Base-by-base conservation (phyloP, 2,113 vertebrate species). In the Colaptes auratus region DNA sequence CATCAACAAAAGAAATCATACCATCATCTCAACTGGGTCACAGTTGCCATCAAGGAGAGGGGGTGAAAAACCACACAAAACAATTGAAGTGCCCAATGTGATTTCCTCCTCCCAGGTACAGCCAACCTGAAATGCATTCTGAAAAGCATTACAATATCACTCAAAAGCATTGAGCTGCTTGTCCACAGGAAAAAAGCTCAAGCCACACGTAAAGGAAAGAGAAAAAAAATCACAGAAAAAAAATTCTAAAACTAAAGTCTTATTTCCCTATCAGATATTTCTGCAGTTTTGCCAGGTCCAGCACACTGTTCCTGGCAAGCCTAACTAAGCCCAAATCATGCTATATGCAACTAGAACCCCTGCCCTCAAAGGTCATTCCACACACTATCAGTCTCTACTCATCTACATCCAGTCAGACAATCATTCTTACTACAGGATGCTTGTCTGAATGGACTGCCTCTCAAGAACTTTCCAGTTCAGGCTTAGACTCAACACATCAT, bases 121-220 rank as follows among this genome's bases (percentile, higher is more conserved):
- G 44, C 44, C 28, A 85, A 27, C 35, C 63, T 66, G 64, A 79
- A 94, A 92, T 31, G 58, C 46, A 46, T 65, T 84, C 86, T 92
- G 70, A 24, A 24, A 52, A 52, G 17, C 50, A 52, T 24, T 52
- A 50, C 21, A 24, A 11, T 24, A 52, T 52, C 50, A 52, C 21
- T 52, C 50, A 24, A 24, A 52, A 52, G 81, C 89, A 94, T 85
- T 80, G 20, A 88, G 52, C 12, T 3, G 0, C 53, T 86, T 50
- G 24, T 42, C 76, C 95, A 65, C 91, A 76, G 79, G 80, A 31
- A 44, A 90, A 33, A 39, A 91, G 70, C 82, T 86, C 81, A 95
- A 94, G 87, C 71, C 89, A 33, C 56, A 82, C 66, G 44, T 66
- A 95, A 88, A 89, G 87, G 96, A 96, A 97, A 88, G 44, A 81